These are phyloP conservation scores for Phaethornis superciliosus DNA, from an alignment of 2,113 vertebrate genomes.

Conservation along the genomic window DNA sequence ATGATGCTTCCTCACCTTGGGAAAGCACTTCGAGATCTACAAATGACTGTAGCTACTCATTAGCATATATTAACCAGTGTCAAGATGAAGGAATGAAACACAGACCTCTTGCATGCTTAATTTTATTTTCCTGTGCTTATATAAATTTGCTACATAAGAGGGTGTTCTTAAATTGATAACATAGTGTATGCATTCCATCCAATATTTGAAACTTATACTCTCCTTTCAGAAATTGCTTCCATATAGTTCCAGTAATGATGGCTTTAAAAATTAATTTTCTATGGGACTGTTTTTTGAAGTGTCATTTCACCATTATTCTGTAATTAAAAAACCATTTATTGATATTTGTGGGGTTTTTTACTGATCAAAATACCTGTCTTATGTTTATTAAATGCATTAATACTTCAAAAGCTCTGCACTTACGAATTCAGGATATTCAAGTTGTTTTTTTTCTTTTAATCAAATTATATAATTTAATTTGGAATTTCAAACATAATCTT, in stretches of 20 bases:
- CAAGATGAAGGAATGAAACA: background rate
- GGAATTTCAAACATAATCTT: background rate
- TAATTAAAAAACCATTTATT: background rate
- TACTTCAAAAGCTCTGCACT: background rate
- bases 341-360: background rate
- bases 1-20: slow-evolving; percentile 51
- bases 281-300: background rate
- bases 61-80: background rate
- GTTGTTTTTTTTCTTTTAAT: background rate
- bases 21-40: slow-evolving; percentile 13
- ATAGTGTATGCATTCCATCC: background rate
- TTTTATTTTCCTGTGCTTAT: background rate
- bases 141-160: background rate
- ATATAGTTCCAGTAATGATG: background rate
- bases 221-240: background rate
- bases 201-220: background rate
- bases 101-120: background rate
- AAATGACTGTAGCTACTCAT: background rate
- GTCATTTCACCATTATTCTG: background rate
- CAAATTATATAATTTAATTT: background rate
- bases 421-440: background rate
- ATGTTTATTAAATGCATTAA: background rate
- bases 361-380: background rate
- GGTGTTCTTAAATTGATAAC: background rate
- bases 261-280: background rate